A percentile compares a stretch with the other conserved stretches of the same genome.
These are phyloP conservation scores for Lepidotrigona ventralis DNA, from an alignment of 1,140 invertebrate species.

Conservation along the genomic window DNA sequence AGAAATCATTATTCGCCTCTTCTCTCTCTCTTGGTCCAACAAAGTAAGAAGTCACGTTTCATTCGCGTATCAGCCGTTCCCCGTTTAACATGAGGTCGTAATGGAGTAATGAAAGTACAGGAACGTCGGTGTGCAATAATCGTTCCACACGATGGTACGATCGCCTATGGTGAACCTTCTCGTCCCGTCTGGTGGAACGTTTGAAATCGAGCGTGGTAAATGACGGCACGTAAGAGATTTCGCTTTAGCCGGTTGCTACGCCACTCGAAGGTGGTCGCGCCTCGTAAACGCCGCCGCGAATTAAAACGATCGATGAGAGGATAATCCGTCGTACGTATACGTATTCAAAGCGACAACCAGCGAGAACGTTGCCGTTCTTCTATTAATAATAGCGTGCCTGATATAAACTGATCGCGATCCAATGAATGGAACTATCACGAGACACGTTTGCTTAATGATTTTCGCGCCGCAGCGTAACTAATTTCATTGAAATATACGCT, in stretches of 20 bases:
- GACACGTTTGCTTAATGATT: background rate
- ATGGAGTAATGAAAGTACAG: slow-evolving; percentile 27
- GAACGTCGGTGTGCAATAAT: slow-evolving; percentile 28
- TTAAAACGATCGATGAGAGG: slow-evolving; percentile 23
- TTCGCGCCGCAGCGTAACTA: background rate
- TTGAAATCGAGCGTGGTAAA: slow-evolving; percentile 61
- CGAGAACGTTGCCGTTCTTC: background rate
- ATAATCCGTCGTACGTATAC: background rate
- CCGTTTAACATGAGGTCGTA: slow-evolving; percentile 14
- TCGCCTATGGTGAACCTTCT: background rate
- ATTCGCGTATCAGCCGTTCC: background rate
- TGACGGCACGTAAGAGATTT: slow-evolving; percentile 56
- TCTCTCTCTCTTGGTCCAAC: background rate
- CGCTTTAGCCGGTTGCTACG: slow-evolving; percentile 20
- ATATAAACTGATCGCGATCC: background rate
- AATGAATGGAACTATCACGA: background rate
- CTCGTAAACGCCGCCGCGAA: slow-evolving; percentile 38
- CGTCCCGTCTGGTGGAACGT: slow-evolving; percentile 23
- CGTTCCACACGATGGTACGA: slow-evolving; percentile 27
- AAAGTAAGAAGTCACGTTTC: slow-evolving; percentile 1
- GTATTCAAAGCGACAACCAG: background rate
- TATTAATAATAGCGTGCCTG: too few relatives aligned
- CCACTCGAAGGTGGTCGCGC: slow-evolving; percentile 13
- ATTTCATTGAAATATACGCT: background rate
- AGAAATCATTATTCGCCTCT: background rate